Conservation (phyloP, 1,140 invertebrate species). For the Holcopasites calliopsidis region DNA sequence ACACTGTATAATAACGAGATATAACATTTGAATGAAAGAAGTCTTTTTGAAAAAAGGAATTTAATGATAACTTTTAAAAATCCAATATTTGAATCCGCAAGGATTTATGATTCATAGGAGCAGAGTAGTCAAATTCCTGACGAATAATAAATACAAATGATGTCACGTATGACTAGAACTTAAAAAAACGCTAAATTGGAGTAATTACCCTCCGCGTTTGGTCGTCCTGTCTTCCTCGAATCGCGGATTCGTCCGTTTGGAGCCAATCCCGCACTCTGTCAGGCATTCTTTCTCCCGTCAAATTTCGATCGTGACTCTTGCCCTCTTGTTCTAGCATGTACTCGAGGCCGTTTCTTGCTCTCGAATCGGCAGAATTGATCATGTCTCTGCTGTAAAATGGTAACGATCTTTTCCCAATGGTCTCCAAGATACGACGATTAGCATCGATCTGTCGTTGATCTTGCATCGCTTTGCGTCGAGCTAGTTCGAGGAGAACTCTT, state of each 20-base stretch:
- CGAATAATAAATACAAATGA: too few species aligned
- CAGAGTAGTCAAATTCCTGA: too few species aligned
- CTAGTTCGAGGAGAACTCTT: constrained; percentile 80
- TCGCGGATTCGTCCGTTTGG: constrained; percentile 51
- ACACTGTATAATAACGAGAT: too few species aligned
- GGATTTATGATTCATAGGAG: too few species aligned
- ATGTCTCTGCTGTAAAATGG: constrained; percentile 13
- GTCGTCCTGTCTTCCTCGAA: constrained; percentile 46
- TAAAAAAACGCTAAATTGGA: constrained; percentile 1
- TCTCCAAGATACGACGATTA: constrained; percentile 70
- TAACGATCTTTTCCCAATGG: constrained; percentile 73
- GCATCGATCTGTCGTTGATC: constrained; percentile 78
- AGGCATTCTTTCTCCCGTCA: constrained; percentile 18
- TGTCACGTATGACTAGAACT: too few species aligned
- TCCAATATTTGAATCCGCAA: too few species aligned
- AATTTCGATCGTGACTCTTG: not conserved
- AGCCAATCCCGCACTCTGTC: constrained; percentile 58
- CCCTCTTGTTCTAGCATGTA: not conserved
- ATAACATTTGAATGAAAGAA: too few species aligned
- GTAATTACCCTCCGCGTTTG: constrained; percentile 36
- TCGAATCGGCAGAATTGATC: not conserved
- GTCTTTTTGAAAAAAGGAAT: too few species aligned
- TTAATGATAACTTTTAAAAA: too few species aligned
- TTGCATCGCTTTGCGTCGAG: constrained; percentile 79
- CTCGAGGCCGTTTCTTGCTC: constrained; percentile 5